Evolutionary conservation across 2,888 invertebrate species (phyloP), one percentile per base, ranked within the genome.

Genomic region (Lochmaea capreae): DNA sequence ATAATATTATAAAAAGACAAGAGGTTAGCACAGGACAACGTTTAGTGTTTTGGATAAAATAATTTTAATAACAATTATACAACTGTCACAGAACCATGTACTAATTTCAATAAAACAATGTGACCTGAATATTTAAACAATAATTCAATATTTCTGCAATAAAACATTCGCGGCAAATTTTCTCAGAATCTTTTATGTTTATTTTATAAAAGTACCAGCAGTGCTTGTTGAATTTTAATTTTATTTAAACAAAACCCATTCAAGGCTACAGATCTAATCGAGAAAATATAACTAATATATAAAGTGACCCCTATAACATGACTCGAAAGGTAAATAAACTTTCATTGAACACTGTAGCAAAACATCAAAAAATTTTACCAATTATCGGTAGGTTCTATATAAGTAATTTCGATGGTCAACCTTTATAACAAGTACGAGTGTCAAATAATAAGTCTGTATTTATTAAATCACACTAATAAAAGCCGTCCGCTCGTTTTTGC

Each of bases 171-270:
- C 70, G 59, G 16, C 10, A 49, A 16, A 52, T 66, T 71, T 74
- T 74, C 73, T 49, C 54, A 67, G 73, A 74, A 74, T 16, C 49
- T 67, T 33, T 54, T 69, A 58, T 71, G 73, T 71, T 74, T 71
- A 70, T 66, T 70, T 42, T 46, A 63, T 67, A 57, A 62, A 63
- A 62, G 14, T 49, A 39, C 57, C 66, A 49, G 26, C 62, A 67
- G 11, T 65, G 67, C 67, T 46, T 59, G 61, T 67, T 72, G 49
- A 59, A 62, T 72, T 54, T 62, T 52, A 54, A 67, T 59, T 72
- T 57, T 62, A 54, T 67, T 67, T 67, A 63, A 63, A 63, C 62
- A 63, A 63, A 16, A 63, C 16, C 33, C 43, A 67, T 72, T 63
- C 72, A 72, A 72, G 72, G 72, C 57, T 67, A 26, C 11, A 58